Evolutionary conservation across 2,113 vertebrate species (phyloP), one percentile per base, ranked within the genome.

Genomic region (Lampris incognitus): DNA sequence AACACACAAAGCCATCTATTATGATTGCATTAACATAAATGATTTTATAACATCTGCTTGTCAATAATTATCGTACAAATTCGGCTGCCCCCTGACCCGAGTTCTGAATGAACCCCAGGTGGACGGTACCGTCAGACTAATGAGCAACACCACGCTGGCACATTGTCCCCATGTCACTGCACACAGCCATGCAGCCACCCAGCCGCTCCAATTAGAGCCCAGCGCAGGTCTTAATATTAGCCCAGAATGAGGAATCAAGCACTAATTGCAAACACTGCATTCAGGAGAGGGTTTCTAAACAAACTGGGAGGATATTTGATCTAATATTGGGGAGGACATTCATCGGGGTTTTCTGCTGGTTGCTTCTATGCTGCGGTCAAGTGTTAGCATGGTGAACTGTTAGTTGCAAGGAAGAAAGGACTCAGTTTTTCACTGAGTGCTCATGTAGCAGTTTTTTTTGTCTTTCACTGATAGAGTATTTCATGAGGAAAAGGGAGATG

Each of bases 11-110:
- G 83, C 80, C 87, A 67, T 92, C 92, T 88, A 89, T 92, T 92
- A 92, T 92, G 91, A 92, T 92, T 92, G 83, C 93, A 94, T 95
- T 93, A 93, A 55, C 93, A 93, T 94, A 93, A 92, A 93, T 91
- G 89, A 94, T 93, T 94, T 92, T 93, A 93, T 91, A 95, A 91
- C 92, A 92, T 93, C 89, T 94, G 90, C 92, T 93, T 92, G 81
- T 93, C 89, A 93, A 93, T 94, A 93, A 95, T 94, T 91, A 93
- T 84, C 71, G 73, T 80, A 84, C 86, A 85, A 86, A 92, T 89
- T 85, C 81, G 60, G 13, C 36, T 59, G 85, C 72, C 91, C 92
- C 85, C 72, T 91, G 89, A 91, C 90, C 92, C 79, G 52, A 69
- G 82, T 85, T 84, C 87, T 74, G 87, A 79, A 74, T 70, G 87